Evolutionary conservation across 2,797 vertebrate genomes (phyloP), one percentile per base, ranked within the genome.

Genomic region (Crenichthys baileyi): DNA sequence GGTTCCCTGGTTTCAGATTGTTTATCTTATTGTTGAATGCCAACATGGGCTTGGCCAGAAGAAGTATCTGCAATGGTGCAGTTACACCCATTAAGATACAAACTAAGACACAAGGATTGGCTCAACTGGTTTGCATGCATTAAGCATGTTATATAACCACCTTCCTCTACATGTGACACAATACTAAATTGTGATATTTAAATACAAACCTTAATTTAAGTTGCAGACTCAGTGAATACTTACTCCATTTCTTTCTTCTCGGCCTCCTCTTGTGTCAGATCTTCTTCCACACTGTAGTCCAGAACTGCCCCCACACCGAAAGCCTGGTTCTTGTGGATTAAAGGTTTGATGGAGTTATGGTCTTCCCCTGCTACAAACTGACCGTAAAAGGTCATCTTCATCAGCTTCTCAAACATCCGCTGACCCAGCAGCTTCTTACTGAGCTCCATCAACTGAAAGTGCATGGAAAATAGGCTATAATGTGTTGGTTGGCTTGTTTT

Each of bases 301-400:
- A 99, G 87, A 75, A 99, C 96, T 0, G 97, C 96, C n/a, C 98
- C 97, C 16, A 99, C 98, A 0, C 98, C 98, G 5, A 97, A 97
- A 0, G 97, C 93, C 80, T 85, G 93, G 73, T 99, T 97, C 87
- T 95, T 96, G 73, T 24, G 91, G 11, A 99, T 95, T 68, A 99
- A 84, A 0, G 97, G 97, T 74, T 95, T 97, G 91, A 99, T 99
- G 87, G 96, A 86, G 85, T 97, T 95, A 86, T 97, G 97, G 91
- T 99, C 96, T 83, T 98, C 97, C 0, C 98, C 98, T 0, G 97
- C 98, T 85, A 98, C 98, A 88, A 99, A 99, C 87, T 99, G 98
- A 9, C 98, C 98, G 0, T 99, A 99, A 93, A 99, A 98, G 22
- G 98, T 98, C 96, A 97, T 95, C 95, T 98, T 99, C 98, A 99